These are phyloP conservation scores for Dynastes maya DNA, from an alignment of 2,888 invertebrate genomes.

Conservation along the genomic window DNA sequence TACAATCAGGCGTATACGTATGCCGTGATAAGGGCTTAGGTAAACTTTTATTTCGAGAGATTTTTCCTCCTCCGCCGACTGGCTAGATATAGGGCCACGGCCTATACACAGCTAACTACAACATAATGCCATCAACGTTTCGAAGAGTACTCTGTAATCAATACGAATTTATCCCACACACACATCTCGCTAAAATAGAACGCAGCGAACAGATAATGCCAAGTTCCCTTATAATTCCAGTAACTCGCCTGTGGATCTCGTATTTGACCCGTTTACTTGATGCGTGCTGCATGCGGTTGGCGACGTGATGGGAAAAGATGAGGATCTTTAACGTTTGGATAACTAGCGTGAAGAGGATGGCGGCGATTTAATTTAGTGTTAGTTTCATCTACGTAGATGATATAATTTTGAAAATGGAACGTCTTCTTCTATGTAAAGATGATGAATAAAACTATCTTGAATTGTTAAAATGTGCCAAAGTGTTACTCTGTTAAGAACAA, in stretches of 20 bases:
- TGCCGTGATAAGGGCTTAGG: background rate
- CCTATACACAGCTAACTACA: background rate
- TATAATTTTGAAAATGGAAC: too few species aligned
- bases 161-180: constrained; percentile 25
- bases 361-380: background rate
- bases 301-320: too few species aligned
- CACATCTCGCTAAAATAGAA: constrained; percentile 23
- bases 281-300: constrained; percentile 3
- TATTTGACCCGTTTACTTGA: background rate
- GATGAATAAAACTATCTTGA: too few species aligned
- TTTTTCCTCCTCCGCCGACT: background rate
- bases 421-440: too few species aligned
- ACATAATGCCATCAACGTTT: constrained; percentile 12
- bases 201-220: constrained; percentile 17
- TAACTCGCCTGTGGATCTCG: background rate
- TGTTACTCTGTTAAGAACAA: too few species aligned
- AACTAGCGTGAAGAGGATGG: too few species aligned
- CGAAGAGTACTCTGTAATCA: constrained; percentile 4
- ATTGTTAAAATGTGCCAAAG: too few species aligned
- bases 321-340: too few species aligned
- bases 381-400: too few species aligned
- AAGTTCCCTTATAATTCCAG: constrained; percentile 18
- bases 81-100: background rate
- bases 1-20: background rate
- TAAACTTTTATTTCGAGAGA: background rate